Base-by-base conservation (phyloP, 92 coral and sea anemone species). In the Porites cylindrica region DNA sequence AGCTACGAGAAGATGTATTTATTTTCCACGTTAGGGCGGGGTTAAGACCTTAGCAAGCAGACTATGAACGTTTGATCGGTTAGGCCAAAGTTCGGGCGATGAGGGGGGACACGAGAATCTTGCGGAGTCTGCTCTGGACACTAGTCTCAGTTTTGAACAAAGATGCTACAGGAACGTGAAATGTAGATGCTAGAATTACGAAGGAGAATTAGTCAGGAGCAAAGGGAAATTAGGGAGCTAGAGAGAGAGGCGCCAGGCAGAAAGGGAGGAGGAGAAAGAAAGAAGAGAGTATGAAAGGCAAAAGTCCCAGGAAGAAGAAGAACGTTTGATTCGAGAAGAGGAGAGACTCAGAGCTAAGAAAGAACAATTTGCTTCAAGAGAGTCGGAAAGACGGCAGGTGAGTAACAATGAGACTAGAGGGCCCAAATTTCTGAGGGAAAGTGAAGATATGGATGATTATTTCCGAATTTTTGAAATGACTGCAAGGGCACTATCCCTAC, bases 391-490 rank as follows among this genome's bases (percentile, higher is more conserved):
- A 23, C 24, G 24, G 24, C 24, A 23, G 24, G 24, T 23, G 24
- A 23, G 24, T 23, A 23, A 23, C 24, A 23, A 23, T 23, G 24
- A 23, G 24, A 23, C 24, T 23, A 0, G 24, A 23, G 24, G 24
- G 24, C 24, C 24, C 1, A 23, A 23, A 23, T 70, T 23, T 23
- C 7, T 52, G 58, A 52, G 10, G 10, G 58, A 52, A 52, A 52
- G 10, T 52, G 58, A 52, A 52, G 58, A 52, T 10, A 52, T 52
- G 7, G 58, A 1, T 52, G 58, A 52, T 52, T 52, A 52, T 52
- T 52, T 18, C 0, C 50, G 90, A 18, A 75, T 90, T 21, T 90
- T 93, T 83, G 93, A 93, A 76, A 89, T 90, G 96, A 93, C 93
- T 12, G 96, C 92, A 19, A 86, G 65, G 69, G 90, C 91, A 2